phyloP scores from a whole-genome alignment of 2,797 vertebrate species.

The Syndactyla subalaris region DNA sequence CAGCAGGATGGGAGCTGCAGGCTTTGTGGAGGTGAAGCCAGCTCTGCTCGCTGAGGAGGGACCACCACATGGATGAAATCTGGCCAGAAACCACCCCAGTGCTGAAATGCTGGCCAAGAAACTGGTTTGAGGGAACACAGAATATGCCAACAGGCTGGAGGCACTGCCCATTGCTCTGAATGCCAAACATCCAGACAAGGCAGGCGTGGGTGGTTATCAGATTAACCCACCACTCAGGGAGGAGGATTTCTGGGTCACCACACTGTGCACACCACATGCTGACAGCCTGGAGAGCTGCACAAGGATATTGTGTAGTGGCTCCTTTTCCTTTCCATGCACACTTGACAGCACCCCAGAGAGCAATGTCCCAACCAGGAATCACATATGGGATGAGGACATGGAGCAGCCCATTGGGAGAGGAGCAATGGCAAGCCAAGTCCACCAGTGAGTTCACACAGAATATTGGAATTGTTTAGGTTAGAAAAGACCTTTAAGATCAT shows the following conservation, averaged over 20 bases:
- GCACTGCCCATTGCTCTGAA: background rate
- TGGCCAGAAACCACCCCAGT: background rate
- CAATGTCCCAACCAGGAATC: background rate
- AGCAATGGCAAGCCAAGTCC: background rate
- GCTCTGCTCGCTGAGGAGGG: background rate
- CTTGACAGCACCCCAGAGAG: background rate
- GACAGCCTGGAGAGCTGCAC: background rate
- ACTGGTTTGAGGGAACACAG: background rate
- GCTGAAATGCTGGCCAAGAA: background rate
- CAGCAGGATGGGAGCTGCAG: rapidly evolving
- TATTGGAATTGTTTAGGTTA: background rate
- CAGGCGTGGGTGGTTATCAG: background rate
- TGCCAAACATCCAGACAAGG: background rate
- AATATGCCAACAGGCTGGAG: background rate
- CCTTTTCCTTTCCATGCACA: background rate
- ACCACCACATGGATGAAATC: background rate
- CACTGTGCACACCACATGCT: background rate
- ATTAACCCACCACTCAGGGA: background rate
- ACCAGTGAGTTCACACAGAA: background rate
- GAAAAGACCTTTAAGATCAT: background rate
- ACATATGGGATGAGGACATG: rapidly evolving
- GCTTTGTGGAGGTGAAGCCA: background rate
- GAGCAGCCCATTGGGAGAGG: rapidly evolving
- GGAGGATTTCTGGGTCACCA: background rate
- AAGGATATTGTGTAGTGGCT: background rate